Evolutionary conservation across 2,113 vertebrate species (phyloP), one percentile per base, ranked within the genome.

Genomic region (Amblyopsis rosae): DNA sequence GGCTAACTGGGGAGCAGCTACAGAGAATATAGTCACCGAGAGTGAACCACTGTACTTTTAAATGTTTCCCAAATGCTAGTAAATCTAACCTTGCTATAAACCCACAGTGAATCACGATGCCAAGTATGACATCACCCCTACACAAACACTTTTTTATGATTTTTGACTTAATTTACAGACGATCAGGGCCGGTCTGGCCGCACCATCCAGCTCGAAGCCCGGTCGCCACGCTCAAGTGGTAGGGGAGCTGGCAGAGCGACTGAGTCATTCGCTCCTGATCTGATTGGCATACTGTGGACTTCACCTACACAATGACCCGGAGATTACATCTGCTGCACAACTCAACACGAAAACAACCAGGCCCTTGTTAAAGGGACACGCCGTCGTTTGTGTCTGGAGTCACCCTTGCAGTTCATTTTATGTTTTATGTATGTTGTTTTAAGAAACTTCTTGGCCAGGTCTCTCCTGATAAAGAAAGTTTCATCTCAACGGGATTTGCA

Each of bases 41-140:
- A 80, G 78, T 85, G 88, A 91, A 90, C 79, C 72, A 69, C 81
- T 87, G 69, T 79, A 80, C 67, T 85, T 90, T 90, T 89, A 80
- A 83, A 87, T 82, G 82, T 83, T 90, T 90, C 83, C 82, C 72
- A n/a, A 88, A 86, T 68, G 86, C 86, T 87, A 85, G 86, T 90
- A 89, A 92, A 92, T 84, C 82, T 70, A 86, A 81, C 67, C 70
- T 80, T 79, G 71, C 79, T 84, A 41, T 86, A 85, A 90, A 75
- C 82, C 82, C 78, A 88, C 59, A 75, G 68, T 84, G 80, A 81
- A 84, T 78, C 67, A 63, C 45, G 55, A 71, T 76, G 87, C 87
- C 89, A 91, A 89, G 67, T 67, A 87, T 92, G 88, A 91, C 83
- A 86, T 92, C 90, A 92, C 65, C 59, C n/a, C 61, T 49, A 46